These are phyloP conservation scores for Doryteuthis pealeii DNA, from an alignment of 1,140 invertebrate genomes.

Conservation along the genomic window DNA sequence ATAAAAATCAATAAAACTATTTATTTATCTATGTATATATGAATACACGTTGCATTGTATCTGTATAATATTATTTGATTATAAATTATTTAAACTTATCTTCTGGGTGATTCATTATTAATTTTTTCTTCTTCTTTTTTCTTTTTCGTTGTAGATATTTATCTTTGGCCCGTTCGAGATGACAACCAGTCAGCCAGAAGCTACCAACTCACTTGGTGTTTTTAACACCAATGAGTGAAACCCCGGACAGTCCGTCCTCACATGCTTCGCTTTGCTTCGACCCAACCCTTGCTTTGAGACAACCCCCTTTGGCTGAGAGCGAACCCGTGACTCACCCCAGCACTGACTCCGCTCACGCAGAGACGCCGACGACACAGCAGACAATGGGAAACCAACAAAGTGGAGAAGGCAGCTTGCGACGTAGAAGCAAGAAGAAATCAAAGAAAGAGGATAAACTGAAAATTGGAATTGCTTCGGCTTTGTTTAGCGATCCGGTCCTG, in stretches of 20 bases:
- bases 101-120: no score
- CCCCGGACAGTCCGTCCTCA: neutral
- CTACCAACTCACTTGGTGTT: neutral
- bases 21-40: no score
- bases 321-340: neutral
- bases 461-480: neutral
- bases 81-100: no score
- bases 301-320: neutral
- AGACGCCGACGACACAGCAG: neutral
- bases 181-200: neutral
- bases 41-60: no score
- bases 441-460: neutral
- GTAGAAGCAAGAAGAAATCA: neutral
- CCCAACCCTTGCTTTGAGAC: neutral
- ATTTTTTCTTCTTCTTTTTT: no score
- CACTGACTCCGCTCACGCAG: neutral
- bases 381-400: constrained; percentile 8
- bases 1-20: no score
- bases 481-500: no score
- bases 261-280: neutral
- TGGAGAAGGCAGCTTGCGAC: constrained; percentile 5
- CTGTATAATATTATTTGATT: no score
- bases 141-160: constrained; percentile 2
- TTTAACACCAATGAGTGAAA: neutral
- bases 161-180: neutral